Conservation (phyloP, 2,797 vertebrate species). For the Capromys pilorides region DNA sequence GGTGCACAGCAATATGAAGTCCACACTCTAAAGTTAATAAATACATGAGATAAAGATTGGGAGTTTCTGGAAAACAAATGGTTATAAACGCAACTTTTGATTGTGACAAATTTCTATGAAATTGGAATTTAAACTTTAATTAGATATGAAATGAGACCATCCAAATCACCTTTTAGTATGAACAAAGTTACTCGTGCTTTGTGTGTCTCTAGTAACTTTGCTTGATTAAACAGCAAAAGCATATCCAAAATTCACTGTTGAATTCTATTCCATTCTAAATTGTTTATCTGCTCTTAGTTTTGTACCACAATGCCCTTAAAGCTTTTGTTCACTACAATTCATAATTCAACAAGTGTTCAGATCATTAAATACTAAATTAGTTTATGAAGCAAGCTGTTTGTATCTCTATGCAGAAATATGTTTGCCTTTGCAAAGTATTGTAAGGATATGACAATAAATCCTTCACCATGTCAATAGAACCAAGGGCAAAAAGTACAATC, state of each 20-base stretch:
- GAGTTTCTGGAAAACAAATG: constrained; percentile 80
- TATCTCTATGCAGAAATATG: constrained; percentile 97
- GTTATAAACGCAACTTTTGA: constrained; percentile 72
- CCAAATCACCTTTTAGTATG: constrained; percentile 86
- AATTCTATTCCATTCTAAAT: constrained; percentile 88
- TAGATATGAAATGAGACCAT: constrained; percentile 82
- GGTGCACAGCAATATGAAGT: constrained; percentile 86
- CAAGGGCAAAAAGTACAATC: too few relatives aligned
- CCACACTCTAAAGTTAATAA: constrained; percentile 79
- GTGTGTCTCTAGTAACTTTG: constrained; percentile 87
- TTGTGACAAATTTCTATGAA: constrained; percentile 58
- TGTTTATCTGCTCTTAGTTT: constrained; percentile 89
- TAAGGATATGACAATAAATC: constrained; percentile 98
- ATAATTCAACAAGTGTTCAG: constrained; percentile 91
- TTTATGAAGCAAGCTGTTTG: constrained; percentile 93
- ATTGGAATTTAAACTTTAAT: constrained; percentile 74
- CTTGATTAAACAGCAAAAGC: constrained; percentile 89
- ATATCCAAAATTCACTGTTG: constrained; percentile 92
- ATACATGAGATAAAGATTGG: constrained; percentile 83
- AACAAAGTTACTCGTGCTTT: constrained; percentile 87
- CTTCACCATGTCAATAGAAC: constrained; percentile 82
- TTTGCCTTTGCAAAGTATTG: constrained; percentile 96
- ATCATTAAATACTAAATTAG: constrained; percentile 91
- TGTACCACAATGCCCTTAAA: constrained; percentile 89
- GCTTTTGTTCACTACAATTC: constrained; percentile 94